Percentiles rank a stretch among this genome's conserved stretches.
phyloP scores from a whole-genome alignment of 2,888 invertebrate genomes.

The Tetranychus truncatus region DNA sequence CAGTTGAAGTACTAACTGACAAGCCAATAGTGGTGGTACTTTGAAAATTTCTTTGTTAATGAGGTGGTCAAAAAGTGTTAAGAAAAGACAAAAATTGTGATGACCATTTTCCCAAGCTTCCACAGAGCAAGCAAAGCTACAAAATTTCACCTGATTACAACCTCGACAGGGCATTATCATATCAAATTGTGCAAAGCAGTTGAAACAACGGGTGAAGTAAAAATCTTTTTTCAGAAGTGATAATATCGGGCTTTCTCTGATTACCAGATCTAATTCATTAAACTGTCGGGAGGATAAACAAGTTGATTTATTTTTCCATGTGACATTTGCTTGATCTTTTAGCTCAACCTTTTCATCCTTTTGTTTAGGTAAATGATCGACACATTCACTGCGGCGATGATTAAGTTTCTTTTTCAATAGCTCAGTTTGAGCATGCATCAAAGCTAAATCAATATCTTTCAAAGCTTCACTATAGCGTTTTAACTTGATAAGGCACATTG shows the following conservation, averaged over 20 bases:
- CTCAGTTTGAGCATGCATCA: not conserved
- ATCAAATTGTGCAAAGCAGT: conserved; percentile 1
- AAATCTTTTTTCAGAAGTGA: not conserved
- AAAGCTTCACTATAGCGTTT: not conserved
- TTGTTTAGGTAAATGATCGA: not conserved
- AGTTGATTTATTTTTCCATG: not conserved
- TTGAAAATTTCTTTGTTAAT: not conserved
- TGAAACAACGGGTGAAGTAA: conserved; percentile 1
- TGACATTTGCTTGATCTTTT: not conserved
- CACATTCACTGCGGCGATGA: not conserved
- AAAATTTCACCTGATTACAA: conserved; percentile 10
- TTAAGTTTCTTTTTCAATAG: not conserved
- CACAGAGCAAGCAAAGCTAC: not conserved
- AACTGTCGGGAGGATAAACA: not conserved
- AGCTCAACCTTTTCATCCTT: not conserved
- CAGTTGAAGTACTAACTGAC: not conserved
- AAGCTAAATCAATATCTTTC: not conserved
- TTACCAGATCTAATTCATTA: not conserved
- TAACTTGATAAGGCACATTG: not conserved
- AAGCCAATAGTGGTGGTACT: not conserved
- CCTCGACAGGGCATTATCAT: conserved; percentile 9
- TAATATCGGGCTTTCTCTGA: not conserved
- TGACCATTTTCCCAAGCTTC: conserved; percentile 5
- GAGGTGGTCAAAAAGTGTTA: conserved; percentile 1
- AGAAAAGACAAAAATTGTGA: not conserved